Conservation (phyloP, 2,888 invertebrate species). For the Pseudeuparius sepicola region DNA sequence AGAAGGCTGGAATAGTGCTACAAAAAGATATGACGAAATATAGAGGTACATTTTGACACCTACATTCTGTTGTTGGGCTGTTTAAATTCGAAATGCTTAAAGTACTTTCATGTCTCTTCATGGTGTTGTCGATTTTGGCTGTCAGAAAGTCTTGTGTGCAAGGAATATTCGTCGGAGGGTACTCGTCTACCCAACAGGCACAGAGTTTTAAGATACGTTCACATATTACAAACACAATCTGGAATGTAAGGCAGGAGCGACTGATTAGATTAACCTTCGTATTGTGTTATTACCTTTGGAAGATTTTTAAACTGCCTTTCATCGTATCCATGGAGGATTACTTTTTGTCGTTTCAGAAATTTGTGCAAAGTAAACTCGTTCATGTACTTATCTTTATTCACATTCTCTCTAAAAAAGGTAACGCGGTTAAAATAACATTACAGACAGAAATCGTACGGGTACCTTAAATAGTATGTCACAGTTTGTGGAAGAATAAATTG, state of each 20-base stretch:
- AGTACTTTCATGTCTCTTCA: conserved; percentile 32
- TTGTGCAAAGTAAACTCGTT: conserved; percentile 59
- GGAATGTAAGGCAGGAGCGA: conserved; percentile 23
- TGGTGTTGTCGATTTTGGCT: conserved; percentile 29
- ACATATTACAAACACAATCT: conserved; percentile 70
- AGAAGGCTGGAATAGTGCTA: conserved; percentile 27
- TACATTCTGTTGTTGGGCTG: conserved; percentile 32
- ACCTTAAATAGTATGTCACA: conserved; percentile 62
- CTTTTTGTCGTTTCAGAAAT: conserved; percentile 59
- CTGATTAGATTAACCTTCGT: no score
- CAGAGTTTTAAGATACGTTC: conserved; percentile 65
- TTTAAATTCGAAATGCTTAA: conserved; percentile 33
- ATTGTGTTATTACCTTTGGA: conserved; percentile 80
- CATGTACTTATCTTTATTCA: conserved; percentile 39
- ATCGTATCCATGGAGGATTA: conserved; percentile 68
- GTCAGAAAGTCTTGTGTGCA: conserved; percentile 50
- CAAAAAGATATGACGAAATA: conserved; percentile 13
- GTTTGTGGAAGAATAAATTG: conserved; percentile 68
- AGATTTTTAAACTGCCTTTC: conserved; percentile 63
- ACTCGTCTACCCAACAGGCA: conserved; percentile 51
- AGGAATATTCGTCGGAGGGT: conserved; percentile 44
- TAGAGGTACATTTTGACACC: conserved; percentile 13
- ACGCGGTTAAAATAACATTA: no score
- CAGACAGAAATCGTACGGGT: no score
- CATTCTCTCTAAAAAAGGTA: conserved; percentile 38